Percentiles rank a stretch among this genome's conserved stretches.
Conservation (phyloP, 1,140 invertebrate genomes). For the Aradophagus sp. region DNA sequence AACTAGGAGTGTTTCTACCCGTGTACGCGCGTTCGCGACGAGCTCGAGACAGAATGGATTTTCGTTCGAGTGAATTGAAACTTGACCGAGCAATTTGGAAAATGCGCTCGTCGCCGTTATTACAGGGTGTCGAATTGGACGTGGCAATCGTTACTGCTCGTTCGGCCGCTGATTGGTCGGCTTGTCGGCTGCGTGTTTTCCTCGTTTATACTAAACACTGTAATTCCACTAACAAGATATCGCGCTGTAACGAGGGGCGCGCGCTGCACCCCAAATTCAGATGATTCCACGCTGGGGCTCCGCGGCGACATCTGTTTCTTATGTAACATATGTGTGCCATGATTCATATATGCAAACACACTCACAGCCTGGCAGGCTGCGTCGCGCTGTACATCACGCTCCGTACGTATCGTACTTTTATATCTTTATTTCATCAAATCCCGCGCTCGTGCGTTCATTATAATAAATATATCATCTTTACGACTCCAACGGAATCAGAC, state of each 20-base stretch:
- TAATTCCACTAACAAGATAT: constrained; percentile 39
- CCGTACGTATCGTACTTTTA: constrained; percentile 37
- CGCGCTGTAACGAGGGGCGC: constrained; percentile 20
- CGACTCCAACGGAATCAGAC: constrained; percentile 16
- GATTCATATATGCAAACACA: constrained; percentile 46
- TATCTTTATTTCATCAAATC: constrained; percentile 42
- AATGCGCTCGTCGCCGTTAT: no score
- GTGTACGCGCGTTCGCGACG: no score
- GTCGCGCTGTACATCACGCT: constrained; percentile 18
- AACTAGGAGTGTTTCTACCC: no score
- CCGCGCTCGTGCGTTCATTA: constrained; percentile 29
- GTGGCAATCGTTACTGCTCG: no score
- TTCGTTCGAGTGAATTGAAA: no score
- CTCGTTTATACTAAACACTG: constrained; percentile 31
- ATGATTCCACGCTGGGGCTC: constrained; percentile 15
- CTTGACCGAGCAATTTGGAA: no score
- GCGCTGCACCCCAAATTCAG: constrained; percentile 15
- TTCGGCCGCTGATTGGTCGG: no score
- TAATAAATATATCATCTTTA: constrained; percentile 48
- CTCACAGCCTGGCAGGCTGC: constrained; percentile 18
- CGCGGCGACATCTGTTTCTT: constrained; percentile 42
- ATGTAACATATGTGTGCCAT: constrained; percentile 42
- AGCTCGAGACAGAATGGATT: no score
- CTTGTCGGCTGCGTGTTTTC: constrained; percentile 19
- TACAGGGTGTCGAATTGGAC: no score